A percentile compares a stretch with the other conserved stretches of the same genome.
These are phyloP conservation scores for Etia nguti DNA, from an alignment of 2,113 vertebrate species.

Conservation along the genomic window DNA sequence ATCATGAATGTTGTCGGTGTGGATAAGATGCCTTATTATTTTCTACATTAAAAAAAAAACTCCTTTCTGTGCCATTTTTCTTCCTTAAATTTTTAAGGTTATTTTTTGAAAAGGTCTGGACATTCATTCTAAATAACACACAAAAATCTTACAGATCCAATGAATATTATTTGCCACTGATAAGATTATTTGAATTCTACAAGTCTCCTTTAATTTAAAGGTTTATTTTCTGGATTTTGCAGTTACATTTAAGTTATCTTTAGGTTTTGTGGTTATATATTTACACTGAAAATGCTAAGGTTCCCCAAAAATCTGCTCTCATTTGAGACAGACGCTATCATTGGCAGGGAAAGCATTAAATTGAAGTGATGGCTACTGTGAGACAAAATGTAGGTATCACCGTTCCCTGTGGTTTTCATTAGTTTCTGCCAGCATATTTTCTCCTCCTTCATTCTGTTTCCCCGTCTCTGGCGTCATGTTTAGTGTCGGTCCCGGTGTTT, in stretches of 20 bases:
- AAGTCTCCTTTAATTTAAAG: not conserved
- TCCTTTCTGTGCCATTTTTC: not conserved
- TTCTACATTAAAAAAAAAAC: too few relatives aligned
- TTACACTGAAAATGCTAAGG: fast-evolving
- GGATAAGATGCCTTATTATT: not conserved
- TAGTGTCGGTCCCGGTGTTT: not conserved
- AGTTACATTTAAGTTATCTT: not conserved
- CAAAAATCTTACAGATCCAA: not conserved
- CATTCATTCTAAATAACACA: not conserved
- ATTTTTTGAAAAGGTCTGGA: not conserved
- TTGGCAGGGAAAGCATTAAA: not conserved
- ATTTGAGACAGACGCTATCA: fast-evolving
- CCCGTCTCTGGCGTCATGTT: not conserved
- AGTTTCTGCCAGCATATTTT: not conserved
- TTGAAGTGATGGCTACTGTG: not conserved
- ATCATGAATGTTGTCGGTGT: not conserved
- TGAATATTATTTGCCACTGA: fast-evolving
- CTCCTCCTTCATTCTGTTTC: not conserved
- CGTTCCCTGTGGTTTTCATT: fast-evolving
- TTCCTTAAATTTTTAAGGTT: not conserved
- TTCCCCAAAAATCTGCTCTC: fast-evolving
- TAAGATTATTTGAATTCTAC: not conserved
- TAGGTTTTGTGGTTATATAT: not conserved
- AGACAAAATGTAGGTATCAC: not conserved
- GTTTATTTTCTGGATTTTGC: not conserved